phyloP scores from a whole-genome alignment of 1,140 invertebrate species.

The Caenorhabditis briggsae region DNA sequence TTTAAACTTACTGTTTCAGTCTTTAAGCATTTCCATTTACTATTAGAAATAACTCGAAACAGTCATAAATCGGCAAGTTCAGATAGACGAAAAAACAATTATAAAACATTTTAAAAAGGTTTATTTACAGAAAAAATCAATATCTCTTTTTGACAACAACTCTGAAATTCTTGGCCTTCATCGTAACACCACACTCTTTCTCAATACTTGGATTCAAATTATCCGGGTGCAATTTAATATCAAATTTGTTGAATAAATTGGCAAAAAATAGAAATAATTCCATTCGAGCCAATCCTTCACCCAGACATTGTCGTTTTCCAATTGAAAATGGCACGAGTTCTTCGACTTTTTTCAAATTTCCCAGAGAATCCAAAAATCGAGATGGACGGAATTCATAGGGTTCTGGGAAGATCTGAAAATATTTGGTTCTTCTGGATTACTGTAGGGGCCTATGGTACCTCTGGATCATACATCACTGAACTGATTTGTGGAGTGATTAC shows the following conservation, averaged over 20 bases:
- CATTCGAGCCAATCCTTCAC: conserved; percentile 58
- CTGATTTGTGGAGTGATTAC: conserved; percentile 49
- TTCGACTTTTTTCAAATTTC: conserved; percentile 51
- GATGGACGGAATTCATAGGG: conserved; percentile 57
- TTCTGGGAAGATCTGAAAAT: conserved; percentile 40
- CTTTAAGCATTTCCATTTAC: no score
- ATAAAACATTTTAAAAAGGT: no score
- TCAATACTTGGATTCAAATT: neutral
- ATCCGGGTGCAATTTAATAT: neutral
- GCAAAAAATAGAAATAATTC: conserved; percentile 59
- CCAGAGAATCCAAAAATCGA: conserved; percentile 44
- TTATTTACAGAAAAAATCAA: neutral
- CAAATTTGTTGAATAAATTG: conserved; percentile 40
- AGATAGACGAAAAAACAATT: no score
- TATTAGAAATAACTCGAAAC: no score
- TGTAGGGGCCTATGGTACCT: neutral
- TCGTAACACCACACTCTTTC: neutral
- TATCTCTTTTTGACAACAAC: conserved; percentile 13
- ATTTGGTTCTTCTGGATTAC: neutral
- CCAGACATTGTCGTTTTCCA: conserved; percentile 62
- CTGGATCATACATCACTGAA: conserved; percentile 55
- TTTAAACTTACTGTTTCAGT: no score
- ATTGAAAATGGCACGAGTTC: conserved; percentile 56
- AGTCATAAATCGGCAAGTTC: no score
- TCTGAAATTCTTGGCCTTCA: conserved; percentile 36